phyloP scores from a whole-genome alignment of 2,888 invertebrate genomes.

The Trypoxylon attenuatum region DNA sequence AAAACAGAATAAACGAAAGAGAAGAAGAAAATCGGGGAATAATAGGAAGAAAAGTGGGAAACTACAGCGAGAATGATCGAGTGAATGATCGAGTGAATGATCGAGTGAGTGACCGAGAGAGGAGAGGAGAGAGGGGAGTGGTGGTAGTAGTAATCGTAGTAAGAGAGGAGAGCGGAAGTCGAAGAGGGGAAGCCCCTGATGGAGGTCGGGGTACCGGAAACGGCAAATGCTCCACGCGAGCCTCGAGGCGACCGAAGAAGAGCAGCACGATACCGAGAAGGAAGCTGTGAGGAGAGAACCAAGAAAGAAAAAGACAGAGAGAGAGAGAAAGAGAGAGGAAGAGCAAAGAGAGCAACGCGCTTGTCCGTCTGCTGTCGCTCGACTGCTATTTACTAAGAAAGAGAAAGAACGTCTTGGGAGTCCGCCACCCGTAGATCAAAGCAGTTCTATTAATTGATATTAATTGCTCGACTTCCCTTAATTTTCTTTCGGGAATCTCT shows the following conservation, averaged over 20 bases:
- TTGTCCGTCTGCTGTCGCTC: too few species aligned
- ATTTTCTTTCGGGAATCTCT: neutral
- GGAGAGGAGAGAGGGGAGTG: constrained; percentile 3
- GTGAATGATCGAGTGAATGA: neutral
- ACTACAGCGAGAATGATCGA: neutral
- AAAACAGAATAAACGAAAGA: too few species aligned
- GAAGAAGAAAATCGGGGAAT: too few species aligned
- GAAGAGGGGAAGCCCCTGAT: constrained; percentile 58
- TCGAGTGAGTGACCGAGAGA: neutral
- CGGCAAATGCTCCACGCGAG: constrained; percentile 61
- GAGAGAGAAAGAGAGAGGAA: constrained; percentile 8
- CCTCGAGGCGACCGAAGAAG: constrained; percentile 46
- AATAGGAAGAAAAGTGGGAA: too few species aligned
- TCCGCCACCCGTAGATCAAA: constrained; percentile 37
- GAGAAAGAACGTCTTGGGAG: constrained; percentile 12
- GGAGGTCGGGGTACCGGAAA: constrained; percentile 63
- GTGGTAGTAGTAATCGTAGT: constrained; percentile 64
- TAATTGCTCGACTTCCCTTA: constrained; percentile 22
- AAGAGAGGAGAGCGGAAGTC: constrained; percentile 63
- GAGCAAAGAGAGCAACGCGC: too few species aligned
- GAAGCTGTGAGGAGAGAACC: constrained; percentile 39
- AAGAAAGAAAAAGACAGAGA: constrained; percentile 32
- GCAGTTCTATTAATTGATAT: constrained; percentile 42
- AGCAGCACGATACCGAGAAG: too few species aligned
- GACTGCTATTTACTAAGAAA: constrained; percentile 27